Base-by-base conservation (phyloP, 2,797 vertebrate species). In the Pelodytes ibericus region DNA sequence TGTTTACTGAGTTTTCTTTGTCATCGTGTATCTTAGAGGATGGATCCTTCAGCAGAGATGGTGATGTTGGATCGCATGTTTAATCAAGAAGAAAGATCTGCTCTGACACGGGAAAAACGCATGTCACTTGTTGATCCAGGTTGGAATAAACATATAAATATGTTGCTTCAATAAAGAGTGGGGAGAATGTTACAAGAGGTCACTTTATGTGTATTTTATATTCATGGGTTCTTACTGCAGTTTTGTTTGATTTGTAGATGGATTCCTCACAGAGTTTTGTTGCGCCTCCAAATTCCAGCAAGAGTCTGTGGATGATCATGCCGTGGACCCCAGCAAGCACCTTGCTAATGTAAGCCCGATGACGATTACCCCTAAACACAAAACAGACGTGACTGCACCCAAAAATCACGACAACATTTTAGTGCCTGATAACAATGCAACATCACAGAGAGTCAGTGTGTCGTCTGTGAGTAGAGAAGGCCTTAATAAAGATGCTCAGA, bases 21-120 rank as follows among this genome's bases (percentile, higher is more conserved):
- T 49, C 82, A 64, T 2, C 72, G 47, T 67, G 6, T 58, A 49
- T 81, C 80, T 6, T 89, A 99, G 97, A 92, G 94, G 74, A 93
- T 92, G 81, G 96, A 94, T 83, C 97, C 97, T 5, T 99, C 97
- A 22, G 97, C 97, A 44, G 97, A 99, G 87, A 96, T 96, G 92
- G 97, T 99, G 80, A 99, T 99, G 97, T 96, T 99, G 39, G 96
- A 99, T 77, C 92, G 97, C 81, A 98, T 97, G 82, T 99, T 99
- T 87, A 99, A 98, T 88, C 97, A 99, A 80, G 97, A 99, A 79
- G 97, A 99, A 82, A 94, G 96, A 76, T 92, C 91, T 58, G 92
- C 92, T 83, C 88, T 99, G 83, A 97, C 96, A 3, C 94, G 96
- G 78, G 97, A 99, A 89, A 99, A 97, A 86, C 94, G 97, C 39